Evolutionary conservation across 2,797 vertebrate genomes (phyloP).

Genomic region (Falco berigora): DNA sequence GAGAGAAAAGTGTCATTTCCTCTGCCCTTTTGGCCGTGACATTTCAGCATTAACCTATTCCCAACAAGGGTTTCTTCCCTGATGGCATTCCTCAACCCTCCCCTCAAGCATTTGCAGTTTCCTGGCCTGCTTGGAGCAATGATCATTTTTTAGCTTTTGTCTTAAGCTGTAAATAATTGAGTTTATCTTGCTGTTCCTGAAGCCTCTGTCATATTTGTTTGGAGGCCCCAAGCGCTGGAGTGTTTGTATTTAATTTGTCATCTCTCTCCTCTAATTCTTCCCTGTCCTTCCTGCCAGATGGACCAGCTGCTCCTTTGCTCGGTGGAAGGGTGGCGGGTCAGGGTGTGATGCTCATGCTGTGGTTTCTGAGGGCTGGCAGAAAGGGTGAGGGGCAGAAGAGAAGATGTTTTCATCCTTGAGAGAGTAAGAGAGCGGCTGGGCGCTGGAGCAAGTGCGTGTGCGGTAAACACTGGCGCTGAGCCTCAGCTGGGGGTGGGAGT

Average conservation of each 20-base stretch:
- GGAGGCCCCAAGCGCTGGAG: not conserved
- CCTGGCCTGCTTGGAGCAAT: not conserved
- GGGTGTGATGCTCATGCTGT: not conserved
- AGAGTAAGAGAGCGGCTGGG: not conserved
- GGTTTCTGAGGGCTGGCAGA: not conserved
- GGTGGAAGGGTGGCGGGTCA: not conserved
- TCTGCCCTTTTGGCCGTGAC: conserved; percentile 11
- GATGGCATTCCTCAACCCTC: not conserved
- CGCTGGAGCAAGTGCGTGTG: not conserved
- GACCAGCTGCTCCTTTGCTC: not conserved
- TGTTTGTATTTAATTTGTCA: conserved; percentile 23
- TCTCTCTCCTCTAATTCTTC: not conserved
- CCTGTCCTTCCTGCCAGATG: not conserved
- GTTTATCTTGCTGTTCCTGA: conserved; percentile 18
- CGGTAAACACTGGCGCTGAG: not conserved
- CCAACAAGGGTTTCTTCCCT: not conserved
- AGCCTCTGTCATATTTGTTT: not conserved
- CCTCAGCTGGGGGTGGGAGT: not conserved
- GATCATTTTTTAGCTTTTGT: not conserved
- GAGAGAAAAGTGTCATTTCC: not conserved
- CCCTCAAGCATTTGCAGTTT: not conserved
- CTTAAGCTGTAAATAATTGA: conserved; percentile 29
- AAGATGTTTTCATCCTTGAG: not conserved
- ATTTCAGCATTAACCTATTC: not conserved
- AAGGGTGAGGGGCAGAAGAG: not conserved